Evolutionary conservation across 1,140 invertebrate species (phyloP).

Genomic region (Scylla paramamosain): DNA sequence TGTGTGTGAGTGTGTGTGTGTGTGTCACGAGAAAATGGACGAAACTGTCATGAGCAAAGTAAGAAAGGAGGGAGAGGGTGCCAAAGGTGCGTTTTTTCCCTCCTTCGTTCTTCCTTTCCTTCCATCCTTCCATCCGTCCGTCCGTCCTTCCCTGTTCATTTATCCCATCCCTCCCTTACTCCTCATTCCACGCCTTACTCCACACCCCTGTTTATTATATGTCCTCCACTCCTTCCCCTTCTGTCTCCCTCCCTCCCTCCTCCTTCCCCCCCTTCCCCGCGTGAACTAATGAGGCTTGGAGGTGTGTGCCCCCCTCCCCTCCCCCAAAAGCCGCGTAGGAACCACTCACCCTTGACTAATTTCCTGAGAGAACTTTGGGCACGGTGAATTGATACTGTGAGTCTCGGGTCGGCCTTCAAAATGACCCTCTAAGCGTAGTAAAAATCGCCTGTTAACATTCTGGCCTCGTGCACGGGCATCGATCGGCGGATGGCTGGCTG

Average conservation of each 20-base stretch:
- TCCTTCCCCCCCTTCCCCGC: background rate
- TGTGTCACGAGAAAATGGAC: background rate
- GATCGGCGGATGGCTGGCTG: constrained; percentile 53
- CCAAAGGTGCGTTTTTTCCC: background rate
- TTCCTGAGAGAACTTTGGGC: constrained; percentile 25
- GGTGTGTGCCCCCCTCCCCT: background rate
- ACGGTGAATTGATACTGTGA: constrained; percentile 6
- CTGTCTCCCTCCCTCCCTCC: background rate
- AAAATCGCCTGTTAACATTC: constrained; percentile 69
- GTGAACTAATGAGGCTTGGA: background rate
- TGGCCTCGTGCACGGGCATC: constrained; percentile 64
- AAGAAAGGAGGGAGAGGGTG: background rate
- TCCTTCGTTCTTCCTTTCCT: background rate
- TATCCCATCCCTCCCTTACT: background rate
- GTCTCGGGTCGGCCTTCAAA: constrained; percentile 49
- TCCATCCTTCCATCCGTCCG: background rate
- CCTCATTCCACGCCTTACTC: background rate
- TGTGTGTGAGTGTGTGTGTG: background rate
- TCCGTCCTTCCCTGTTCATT: background rate
- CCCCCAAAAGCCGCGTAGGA: background rate
- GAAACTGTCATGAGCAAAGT: background rate
- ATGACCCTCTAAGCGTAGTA: constrained; percentile 63
- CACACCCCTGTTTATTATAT: too few species aligned
- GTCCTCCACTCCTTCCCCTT: background rate
- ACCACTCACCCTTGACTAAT: constrained; percentile 25